A percentile compares a stretch with the other conserved stretches of the same genome.
phyloP scores from a whole-genome alignment of 2,113 vertebrate species.

The Piaya cayana region DNA sequence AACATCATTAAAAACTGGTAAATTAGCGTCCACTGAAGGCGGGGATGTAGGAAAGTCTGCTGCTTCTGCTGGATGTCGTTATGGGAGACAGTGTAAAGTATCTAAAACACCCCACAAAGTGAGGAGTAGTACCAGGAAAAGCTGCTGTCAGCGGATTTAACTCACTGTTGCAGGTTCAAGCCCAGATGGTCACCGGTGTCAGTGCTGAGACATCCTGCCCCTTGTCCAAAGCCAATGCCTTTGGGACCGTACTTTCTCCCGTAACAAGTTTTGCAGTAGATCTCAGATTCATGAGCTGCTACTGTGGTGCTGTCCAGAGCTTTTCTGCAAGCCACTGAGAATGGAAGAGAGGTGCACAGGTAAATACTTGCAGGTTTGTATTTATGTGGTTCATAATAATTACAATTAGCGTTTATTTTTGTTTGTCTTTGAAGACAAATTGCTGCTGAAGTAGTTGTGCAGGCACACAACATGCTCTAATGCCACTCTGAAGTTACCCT shows the following conservation, averaged over 20 bases:
- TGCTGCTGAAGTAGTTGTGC: not conserved
- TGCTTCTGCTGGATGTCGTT: not conserved
- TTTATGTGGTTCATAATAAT: not conserved
- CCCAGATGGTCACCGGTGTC: constrained; percentile 81
- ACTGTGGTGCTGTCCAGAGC: constrained; percentile 92
- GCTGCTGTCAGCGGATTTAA: not conserved
- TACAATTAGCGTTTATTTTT: not conserved
- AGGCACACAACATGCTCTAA: accelerated
- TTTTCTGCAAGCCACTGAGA: constrained; percentile 91
- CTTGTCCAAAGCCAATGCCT: constrained; percentile 90
- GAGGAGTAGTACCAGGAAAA: not conserved
- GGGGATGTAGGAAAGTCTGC: not conserved
- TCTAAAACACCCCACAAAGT: not conserved
- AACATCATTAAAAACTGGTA: constrained; percentile 31
- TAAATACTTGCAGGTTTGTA: accelerated
- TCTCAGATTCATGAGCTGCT: constrained; percentile 90
- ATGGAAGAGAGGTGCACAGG: not conserved
- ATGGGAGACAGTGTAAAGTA: constrained; percentile 54
- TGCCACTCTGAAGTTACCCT: not conserved
- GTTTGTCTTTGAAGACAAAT: not conserved
- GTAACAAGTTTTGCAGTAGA: constrained; percentile 94
- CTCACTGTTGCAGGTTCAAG: constrained; percentile 83
- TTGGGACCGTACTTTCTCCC: constrained; percentile 94
- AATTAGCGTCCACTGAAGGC: constrained; percentile 16
- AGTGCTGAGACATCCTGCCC: constrained; percentile 90